Evolutionary conservation across 2,113 vertebrate genomes (phyloP), one percentile per base, ranked within the genome.

Genomic region (Malurus alboscapulatus): DNA sequence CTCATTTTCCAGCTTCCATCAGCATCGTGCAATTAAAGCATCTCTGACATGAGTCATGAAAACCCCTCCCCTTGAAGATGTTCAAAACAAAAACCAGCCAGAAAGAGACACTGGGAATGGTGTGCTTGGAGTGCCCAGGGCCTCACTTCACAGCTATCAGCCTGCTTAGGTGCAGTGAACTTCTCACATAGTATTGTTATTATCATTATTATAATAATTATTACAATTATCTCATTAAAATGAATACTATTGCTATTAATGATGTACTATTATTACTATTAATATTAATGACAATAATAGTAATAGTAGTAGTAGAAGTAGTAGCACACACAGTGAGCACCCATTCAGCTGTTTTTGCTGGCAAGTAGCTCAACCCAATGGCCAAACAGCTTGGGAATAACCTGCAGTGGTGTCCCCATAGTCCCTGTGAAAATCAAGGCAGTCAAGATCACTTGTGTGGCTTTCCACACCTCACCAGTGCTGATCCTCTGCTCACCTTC

Each of bases 61-160:
- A 66, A 77, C 6, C 10, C 53, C 32, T 81, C 34, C 42, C 32
- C 51, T 18, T 13, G 15, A 84, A 87, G 51, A n/a, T 75, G 57
- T 45, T n/a, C 27, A 82, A 84, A 74, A 48, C 21, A 59, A 24
- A 72, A 84, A 29, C 7, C n/a, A 55, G 61, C 55, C 61, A 78
- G 71, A n/a, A 67, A 84, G 87, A 79, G 30, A 29, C 38, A 19
- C 19, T 14, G 8, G 17, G n/a, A 38, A 51, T 25, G 3, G 18
- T 4, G 2, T 9, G 4, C 0, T 7, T 12, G 45, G 51, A 32
- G 7, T 0, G 3, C 29, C 55, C 47, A 83, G n/a, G 24, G 19
- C 40, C 36, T 51, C 21, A 19, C 17, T 77, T 84, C 55, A 57
- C 22, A 62, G 36, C 34, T 58, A 57, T 27, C 29, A 79, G 7